Conservation (phyloP, 2,113 vertebrate species). For the Chroicocephalus ridibundus region DNA sequence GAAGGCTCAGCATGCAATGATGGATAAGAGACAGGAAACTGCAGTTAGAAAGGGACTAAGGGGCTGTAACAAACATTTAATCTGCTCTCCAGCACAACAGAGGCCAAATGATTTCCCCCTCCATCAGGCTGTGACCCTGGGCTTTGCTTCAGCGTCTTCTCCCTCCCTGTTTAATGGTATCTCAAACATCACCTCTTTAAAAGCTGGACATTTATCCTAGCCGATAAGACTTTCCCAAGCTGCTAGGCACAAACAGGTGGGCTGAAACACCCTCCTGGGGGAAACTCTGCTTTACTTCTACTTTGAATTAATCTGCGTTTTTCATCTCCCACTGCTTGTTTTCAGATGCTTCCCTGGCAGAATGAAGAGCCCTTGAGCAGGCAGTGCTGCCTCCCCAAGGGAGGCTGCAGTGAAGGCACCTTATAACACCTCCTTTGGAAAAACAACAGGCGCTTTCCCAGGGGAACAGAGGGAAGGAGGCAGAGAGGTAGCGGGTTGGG, state of each 20-base stretch:
- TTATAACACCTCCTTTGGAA: background rate
- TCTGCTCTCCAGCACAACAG: background rate
- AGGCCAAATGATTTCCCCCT: background rate
- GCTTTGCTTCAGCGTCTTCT: background rate
- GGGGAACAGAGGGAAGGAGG: background rate
- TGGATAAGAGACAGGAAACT: background rate
- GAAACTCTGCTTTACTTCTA: background rate
- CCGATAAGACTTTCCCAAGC: accelerated
- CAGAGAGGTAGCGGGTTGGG: background rate
- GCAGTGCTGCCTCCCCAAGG: accelerated
- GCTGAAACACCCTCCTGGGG: background rate
- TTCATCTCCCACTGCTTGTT: background rate
- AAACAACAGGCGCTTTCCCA: background rate
- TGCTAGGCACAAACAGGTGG: background rate
- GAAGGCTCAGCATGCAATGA: background rate
- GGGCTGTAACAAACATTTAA: background rate
- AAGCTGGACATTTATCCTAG: background rate
- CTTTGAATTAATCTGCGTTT: background rate
- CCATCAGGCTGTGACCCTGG: background rate
- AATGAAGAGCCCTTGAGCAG: background rate
- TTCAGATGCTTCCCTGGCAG: accelerated
- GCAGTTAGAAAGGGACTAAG: background rate
- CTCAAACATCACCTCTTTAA: background rate
- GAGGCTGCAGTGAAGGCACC: background rate
- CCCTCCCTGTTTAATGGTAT: background rate